Evolutionary conservation across 2,797 vertebrate species (phyloP), one percentile per base, ranked within the genome.

Genomic region (Anguilla marmorata): DNA sequence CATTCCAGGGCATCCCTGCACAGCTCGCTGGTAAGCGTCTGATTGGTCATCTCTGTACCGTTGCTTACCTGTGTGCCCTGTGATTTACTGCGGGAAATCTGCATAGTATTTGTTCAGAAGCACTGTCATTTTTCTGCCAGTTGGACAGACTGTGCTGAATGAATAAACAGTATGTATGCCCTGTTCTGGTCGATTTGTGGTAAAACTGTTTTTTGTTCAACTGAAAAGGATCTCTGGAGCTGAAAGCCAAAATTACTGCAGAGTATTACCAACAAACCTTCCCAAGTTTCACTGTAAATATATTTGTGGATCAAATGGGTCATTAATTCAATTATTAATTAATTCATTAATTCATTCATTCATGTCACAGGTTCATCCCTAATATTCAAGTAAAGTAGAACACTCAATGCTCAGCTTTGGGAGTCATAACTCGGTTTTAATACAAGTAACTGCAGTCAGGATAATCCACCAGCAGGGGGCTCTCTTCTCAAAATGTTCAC

Each of bases 1-100:
- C 98, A 0, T 98, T 99, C 93, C 98, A 99, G 92, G 98, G 97
- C 0, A 91, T 99, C 88, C 95, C 95, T 27, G 97, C 98, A 88
- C 97, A 98, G 82, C 96, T 99, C 85, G 97, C 98, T 92, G 98
- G 98, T 98, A 92, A 89, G 95, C 92, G 2, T 14, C 24, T 76
- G 30, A 76, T 69, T 69, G n/a, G 63, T 69, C 63, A 69, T n/a
- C 63, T 9, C n/a, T 69, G 63, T n/a, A 69, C 9, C 9, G 2
- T 11, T 14, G 24, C 63, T 69, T n/a, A 7, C n/a, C 63, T 27
- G 63, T 66, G 63, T 66, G 37, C 27, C 33, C 12, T 41, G 30
- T 63, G 30, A 41, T 37, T 33, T 69, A n/a, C 1, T 16, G 58
- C 4, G 3, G 19, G 4, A 63, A 21, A 63, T 63, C 58, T 63